Percentiles rank a stretch among this genome's conserved stretches.
phyloP scores from a whole-genome alignment of 2,888 invertebrate genomes.

The Chaetogeoica ovagalla region DNA sequence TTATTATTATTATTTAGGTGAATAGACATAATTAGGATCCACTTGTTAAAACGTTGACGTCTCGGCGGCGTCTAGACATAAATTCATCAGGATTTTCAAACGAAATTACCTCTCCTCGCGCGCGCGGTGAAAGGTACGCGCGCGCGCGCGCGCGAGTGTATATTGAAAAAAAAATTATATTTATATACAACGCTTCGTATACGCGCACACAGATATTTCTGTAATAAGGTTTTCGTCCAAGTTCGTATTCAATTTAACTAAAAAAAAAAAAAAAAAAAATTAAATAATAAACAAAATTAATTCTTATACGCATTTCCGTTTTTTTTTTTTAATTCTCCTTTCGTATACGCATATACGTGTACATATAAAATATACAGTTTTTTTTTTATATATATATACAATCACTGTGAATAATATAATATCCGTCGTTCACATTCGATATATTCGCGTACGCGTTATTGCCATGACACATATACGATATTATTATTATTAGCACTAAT shows the following conservation, averaged over 20 bases:
- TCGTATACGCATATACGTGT: background rate
- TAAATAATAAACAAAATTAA: background rate
- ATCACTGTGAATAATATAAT: too few species aligned
- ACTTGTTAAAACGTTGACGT: slow-evolving; percentile 47
- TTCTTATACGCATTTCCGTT: slow-evolving; percentile 4
- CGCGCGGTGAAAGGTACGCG: slow-evolving; percentile 23
- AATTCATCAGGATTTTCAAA: slow-evolving; percentile 40
- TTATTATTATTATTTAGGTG: slow-evolving; percentile 39
- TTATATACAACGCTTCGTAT: too few species aligned
- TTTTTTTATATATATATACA: too few species aligned
- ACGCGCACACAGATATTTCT: background rate
- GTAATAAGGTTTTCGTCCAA: slow-evolving; percentile 38
- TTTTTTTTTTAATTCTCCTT: background rate
- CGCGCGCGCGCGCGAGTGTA: slow-evolving; percentile 25
- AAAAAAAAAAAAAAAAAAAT: background rate
- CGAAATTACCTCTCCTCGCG: slow-evolving; percentile 9
- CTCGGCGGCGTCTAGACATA: slow-evolving; percentile 42
- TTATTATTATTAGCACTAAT: too few species aligned
- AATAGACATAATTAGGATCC: slow-evolving; percentile 47
- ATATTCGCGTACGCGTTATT: too few species aligned
- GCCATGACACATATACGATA: too few species aligned
- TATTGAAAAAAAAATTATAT: background rate
- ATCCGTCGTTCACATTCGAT: too few species aligned
- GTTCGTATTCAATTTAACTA: slow-evolving; percentile 26
- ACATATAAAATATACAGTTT: background rate